Evolutionary conservation across 2,888 invertebrate species (phyloP).

Genomic region (Cerastoderma edule): DNA sequence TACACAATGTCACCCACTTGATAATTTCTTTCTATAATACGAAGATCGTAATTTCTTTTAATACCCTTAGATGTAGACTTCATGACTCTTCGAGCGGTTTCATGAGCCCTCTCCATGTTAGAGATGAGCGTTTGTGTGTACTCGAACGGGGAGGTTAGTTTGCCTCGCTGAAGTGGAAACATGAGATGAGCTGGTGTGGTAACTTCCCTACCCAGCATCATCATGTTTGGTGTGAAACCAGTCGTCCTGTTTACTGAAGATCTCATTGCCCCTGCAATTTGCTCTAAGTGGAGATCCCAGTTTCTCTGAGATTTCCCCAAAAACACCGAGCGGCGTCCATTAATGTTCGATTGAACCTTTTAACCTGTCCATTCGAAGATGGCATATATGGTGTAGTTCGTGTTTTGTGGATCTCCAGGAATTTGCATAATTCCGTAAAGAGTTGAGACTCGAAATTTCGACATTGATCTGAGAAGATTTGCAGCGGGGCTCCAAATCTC

Average conservation of each 20-base stretch:
- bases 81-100: constrained; percentile 4
- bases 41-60: constrained; percentile 36
- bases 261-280: constrained; percentile 22
- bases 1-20: too few species aligned
- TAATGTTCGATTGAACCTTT: constrained; percentile 11
- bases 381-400: constrained; percentile 18
- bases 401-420: constrained; percentile 18
- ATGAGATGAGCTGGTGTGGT: constrained; percentile 19
- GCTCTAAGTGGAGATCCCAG: constrained; percentile 16
- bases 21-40: constrained; percentile 1
- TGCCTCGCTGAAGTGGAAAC: constrained; percentile 4
- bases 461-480: too few species aligned
- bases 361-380: constrained; percentile 18
- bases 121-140: constrained; percentile 12
- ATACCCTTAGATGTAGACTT: constrained; percentile 20
- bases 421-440: constrained; percentile 3
- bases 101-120: constrained; percentile 15
- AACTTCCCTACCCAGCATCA: constrained; percentile 25
- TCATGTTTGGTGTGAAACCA: constrained; percentile 20
- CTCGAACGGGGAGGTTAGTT: background rate
- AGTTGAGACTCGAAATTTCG: constrained; percentile 10
- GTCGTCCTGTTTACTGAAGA: constrained; percentile 21
- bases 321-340: constrained; percentile 20
- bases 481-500: constrained; percentile 22
- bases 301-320: background rate